phyloP scores from a whole-genome alignment of 2,888 invertebrate genomes.

The Acanthosoma haemorrhoidale region DNA sequence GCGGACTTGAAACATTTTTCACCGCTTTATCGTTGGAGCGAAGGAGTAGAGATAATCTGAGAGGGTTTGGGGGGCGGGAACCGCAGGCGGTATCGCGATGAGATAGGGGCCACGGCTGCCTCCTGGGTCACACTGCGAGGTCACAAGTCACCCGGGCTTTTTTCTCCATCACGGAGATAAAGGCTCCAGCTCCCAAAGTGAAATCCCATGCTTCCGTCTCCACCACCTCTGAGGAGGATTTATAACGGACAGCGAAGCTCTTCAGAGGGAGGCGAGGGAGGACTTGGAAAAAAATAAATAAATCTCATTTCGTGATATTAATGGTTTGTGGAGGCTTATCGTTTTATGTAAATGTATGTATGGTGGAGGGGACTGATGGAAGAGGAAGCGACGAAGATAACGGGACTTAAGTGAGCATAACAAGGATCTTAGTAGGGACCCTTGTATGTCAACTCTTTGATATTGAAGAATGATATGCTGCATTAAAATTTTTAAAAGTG shows the following conservation, averaged over 20 bases:
- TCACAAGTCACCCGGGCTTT: neutral
- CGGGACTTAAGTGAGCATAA: constrained; percentile 7
- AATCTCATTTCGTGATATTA: neutral
- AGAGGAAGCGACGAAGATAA: neutral
- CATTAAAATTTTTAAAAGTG: too few relatives aligned
- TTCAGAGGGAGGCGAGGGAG: neutral
- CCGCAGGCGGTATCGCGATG: neutral
- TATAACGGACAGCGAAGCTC: constrained; percentile 3
- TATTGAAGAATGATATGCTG: too few relatives aligned
- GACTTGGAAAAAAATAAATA: neutral
- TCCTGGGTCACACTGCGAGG: neutral
- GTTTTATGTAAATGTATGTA: constrained; percentile 9
- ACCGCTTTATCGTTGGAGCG: neutral
- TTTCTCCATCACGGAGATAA: constrained; percentile 8
- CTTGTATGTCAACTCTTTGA: too few relatives aligned
- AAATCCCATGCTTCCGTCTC: constrained; percentile 14
- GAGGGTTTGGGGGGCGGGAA: neutral
- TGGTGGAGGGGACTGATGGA: neutral
- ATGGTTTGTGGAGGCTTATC: neutral
- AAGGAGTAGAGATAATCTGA: too few relatives aligned
- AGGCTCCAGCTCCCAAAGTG: neutral
- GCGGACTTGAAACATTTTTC: constrained; percentile 1
- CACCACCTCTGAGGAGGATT: neutral
- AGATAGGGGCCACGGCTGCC: neutral
- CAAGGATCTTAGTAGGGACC: too few relatives aligned